These are phyloP conservation scores for Agraylea sexmaculata DNA, from an alignment of 1,140 invertebrate genomes.

Conservation along the genomic window DNA sequence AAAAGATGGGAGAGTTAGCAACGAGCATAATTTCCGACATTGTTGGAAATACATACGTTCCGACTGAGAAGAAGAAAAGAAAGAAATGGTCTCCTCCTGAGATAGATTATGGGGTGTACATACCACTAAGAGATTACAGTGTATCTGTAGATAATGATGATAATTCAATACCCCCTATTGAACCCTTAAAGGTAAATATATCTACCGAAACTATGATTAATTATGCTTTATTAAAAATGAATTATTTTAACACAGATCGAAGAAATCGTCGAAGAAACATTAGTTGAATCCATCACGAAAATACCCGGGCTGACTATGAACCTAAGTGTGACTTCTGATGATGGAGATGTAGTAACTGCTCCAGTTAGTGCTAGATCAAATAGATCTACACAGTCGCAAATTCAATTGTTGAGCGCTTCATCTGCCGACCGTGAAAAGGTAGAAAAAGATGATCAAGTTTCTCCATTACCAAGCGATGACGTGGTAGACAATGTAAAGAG, in stretches of 20 bases:
- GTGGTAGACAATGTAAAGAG: neutral
- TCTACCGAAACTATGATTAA: too few relatives aligned
- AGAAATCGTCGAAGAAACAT: too few relatives aligned
- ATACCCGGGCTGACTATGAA: too few relatives aligned
- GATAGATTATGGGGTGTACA: too few relatives aligned
- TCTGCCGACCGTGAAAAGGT: neutral
- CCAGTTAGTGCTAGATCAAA: conserved; percentile 2
- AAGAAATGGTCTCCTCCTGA: too few relatives aligned
- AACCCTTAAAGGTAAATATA: too few relatives aligned
- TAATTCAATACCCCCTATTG: too few relatives aligned
- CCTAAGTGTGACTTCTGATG: conserved; percentile 12
- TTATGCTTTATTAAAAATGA: too few relatives aligned
- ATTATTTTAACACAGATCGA: too few relatives aligned
- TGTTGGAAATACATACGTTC: conserved; percentile 15
- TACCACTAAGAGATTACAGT: too few relatives aligned
- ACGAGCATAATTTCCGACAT: conserved; percentile 20
- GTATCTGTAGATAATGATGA: too few relatives aligned
- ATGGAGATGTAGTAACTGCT: conserved; percentile 13
- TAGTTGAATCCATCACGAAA: too few relatives aligned
- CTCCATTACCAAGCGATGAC: neutral
- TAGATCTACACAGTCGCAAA: neutral
- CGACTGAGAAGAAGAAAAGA: conserved; percentile 7
- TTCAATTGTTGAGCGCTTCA: neutral
- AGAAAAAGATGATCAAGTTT: conserved; percentile 1
- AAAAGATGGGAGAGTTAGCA: conserved; percentile 19